Evolutionary conservation across 1,140 invertebrate genomes (phyloP), one percentile per base, ranked within the genome.

Genomic region (Orchesella cincta): DNA sequence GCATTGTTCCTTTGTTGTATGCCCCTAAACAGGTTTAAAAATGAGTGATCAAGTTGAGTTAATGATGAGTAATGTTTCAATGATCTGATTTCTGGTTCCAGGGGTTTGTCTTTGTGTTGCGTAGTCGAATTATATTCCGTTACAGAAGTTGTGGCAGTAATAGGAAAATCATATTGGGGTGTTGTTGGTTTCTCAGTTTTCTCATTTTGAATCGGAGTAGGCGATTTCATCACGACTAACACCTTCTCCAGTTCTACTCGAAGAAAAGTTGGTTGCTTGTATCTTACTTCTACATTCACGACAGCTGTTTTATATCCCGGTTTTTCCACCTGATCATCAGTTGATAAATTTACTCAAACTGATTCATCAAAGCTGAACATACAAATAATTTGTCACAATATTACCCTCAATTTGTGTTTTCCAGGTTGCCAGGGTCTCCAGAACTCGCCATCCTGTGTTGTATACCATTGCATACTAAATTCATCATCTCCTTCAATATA

Each of bases 351-450:
- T 16, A 23, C 5, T 28, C 23, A 71, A 8, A 33, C 8, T 71
- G 29, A 71, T 71, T 16, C 3, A 33, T 16, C 5, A 33, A 71
- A 33, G 31, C 29, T 29, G 2, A 71, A 71, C 29, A 71, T 36
- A 33, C 16, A 16, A 16, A 57, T 57, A 12, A 57, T 57, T 12
- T 3, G 23, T 12, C 20, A 64, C n/a, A 57, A 76, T 28, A 34
- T 67, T 78, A 85, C 85, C 54, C 82, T 71, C 1, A 87, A 29
- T 23, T 77, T 81, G 75, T 87, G 87, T 33, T 72, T 82, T 62
- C 86, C 86, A n/a, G 86, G 86, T 26, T 85, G 77, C 8, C 86
- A 73, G 1, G 85, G 82, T 29, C 86, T 76, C 86, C 86, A 87
- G 73, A 84, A 87, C 78, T 87, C 86, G 34, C 86, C 86, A 16